Base-by-base conservation (phyloP, 2,797 vertebrate genomes). In the Thaleichthys pacificus region DNA sequence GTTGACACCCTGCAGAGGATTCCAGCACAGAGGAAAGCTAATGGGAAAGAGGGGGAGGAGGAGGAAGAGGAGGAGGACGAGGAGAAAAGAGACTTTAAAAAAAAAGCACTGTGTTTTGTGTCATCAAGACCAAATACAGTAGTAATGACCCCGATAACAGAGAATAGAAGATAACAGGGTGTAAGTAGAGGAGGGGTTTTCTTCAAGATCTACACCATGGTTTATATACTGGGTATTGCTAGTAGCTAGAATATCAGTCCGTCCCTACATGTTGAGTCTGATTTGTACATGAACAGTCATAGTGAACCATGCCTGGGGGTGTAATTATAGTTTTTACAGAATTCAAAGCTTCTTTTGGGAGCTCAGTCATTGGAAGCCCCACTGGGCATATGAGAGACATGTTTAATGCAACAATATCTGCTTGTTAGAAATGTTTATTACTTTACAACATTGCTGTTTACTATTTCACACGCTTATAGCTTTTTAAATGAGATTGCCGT, bases 101-200 rank as follows among this genome's bases (percentile, higher is more conserved):
- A 28, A 28, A 12, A 26, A 66, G 60, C 35, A 70, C 61, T 71
- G 70, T 75, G 67, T 51, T 65, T 32, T 3, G 28, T 61, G 61
- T 54, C 30, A 56, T 71, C 19, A 57, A 65, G 51, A 35, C 11
- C 6, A 7, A 64, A 35, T 49, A 22, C 22, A 60, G 69, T 65
- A 28, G 61, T 78, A 77, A 76, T 78, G 76, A 83, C 56, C 49
- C 74, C 65, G 70, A 73, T 77, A 64, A 49, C 75, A 57, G 66
- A 62, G 49, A 64, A 47, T 22, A 47, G 61, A 69, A 83, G 61
- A 66, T 56, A 73, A 64, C 70, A 75, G 70, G 73, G 65, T 21
- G 61, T 57, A n/a, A 2, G 19, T 42, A 38, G 63, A 38, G 35
- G 35, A 38, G 35, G 35, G 35, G 35, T 38, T 38, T 38, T 38